Evolutionary conservation across 2,113 vertebrate genomes (phyloP), one percentile per base, ranked within the genome.

Genomic region (Gobiocypris rarus): DNA sequence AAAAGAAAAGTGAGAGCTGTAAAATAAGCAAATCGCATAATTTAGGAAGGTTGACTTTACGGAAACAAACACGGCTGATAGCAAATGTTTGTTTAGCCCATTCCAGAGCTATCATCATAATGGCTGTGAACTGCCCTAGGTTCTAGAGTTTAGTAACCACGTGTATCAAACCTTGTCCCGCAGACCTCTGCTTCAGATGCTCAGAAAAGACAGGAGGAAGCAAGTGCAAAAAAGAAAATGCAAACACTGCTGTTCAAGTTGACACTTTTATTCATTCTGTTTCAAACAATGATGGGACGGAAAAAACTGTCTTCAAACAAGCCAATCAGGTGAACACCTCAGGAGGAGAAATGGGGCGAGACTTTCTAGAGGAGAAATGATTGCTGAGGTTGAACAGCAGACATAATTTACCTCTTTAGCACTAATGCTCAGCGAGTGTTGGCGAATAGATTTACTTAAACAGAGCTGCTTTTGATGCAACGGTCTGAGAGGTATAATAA

Each of bases 61-160:
- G 26, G 61, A 28, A 65, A 65, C 5, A 31, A 65, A 31, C 50
- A 54, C 6, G 17, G 52, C 17, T 54, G 17, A 8, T 17, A 88
- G 83, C 70, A 76, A 73, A 77, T 73, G 74, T 85, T 84, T 65
- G 58, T 70, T 67, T 22, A 83, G 48, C 65, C 73, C 34, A 69
- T 63, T 75, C 43, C 41, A 61, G 71, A 88, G 86, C 76, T 2
- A 54, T 54, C 80, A 88, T 88, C 77, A 82, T 82, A 56, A 65
- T 78, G 75, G 75, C 61, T 19, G 24, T 61, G 58, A 80, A 77
- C 24, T 74, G 59, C n/a, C 11, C 59, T 1, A 28, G 24, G 59
- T 63, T 63, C 26, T 6, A 63, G 24, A 3, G 61, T 65, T 31
- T 17, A 17, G 26, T 14, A 31, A 31, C 6, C 14, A 31, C 8